A percentile compares a stretch with the other conserved stretches of the same genome.
phyloP scores from a whole-genome alignment of 2,113 vertebrate species.

The Melanerpes formicivorus region DNA sequence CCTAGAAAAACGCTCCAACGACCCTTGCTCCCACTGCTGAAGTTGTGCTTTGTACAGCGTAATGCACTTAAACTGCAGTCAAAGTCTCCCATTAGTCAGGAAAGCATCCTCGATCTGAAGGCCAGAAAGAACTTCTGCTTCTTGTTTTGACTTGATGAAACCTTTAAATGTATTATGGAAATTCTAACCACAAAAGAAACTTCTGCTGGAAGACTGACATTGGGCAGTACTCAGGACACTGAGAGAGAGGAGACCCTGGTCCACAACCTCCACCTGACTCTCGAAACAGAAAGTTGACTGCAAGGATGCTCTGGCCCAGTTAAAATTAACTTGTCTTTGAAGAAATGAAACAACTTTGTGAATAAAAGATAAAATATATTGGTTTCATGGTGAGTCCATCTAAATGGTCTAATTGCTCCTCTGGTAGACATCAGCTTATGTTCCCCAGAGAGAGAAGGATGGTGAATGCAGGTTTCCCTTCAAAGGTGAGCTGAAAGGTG shows the following conservation, averaged over 20 bases:
- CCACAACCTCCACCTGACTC: background rate
- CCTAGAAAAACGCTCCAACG: background rate
- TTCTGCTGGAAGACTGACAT: fast-evolving
- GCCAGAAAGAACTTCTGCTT: background rate
- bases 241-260: background rate
- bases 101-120: background rate
- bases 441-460: background rate
- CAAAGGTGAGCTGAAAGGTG: background rate
- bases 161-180: background rate
- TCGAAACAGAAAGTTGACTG: fast-evolving
- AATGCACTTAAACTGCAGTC: background rate
- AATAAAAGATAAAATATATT: background rate
- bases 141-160: background rate
- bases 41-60: background rate
- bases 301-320: background rate
- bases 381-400: background rate
- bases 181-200: background rate
- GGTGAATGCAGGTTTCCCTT: background rate
- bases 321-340: background rate
- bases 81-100: background rate
- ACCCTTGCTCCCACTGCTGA: background rate
- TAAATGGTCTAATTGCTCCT: background rate
- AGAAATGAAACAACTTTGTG: background rate
- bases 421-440: background rate
- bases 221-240: background rate